A percentile compares a stretch with the other conserved stretches of the same genome.
phyloP scores from a whole-genome alignment of 2,113 vertebrate species.

The Mus pahari region DNA sequence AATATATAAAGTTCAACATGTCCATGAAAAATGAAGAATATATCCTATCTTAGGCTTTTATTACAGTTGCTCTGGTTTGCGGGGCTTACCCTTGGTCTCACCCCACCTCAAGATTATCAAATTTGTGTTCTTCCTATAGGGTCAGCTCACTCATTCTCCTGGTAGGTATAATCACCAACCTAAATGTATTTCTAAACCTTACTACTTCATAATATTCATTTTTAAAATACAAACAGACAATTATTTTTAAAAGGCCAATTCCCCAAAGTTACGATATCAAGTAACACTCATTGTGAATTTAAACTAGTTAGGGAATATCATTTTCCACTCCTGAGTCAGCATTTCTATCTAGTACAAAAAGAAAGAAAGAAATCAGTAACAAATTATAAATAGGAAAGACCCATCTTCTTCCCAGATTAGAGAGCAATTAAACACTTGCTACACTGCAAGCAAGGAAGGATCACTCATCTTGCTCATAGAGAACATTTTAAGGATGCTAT shows the following conservation, averaged over 20 bases:
- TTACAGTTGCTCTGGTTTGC: background rate
- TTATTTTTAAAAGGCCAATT: slow-evolving; percentile 6
- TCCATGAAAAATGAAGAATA: background rate
- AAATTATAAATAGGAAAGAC: background rate
- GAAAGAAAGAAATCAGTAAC: slow-evolving; percentile 25
- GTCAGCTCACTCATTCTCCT: slow-evolving; percentile 13
- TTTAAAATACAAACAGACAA: background rate
- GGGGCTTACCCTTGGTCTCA: background rate
- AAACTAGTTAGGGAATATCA: background rate
- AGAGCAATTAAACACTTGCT: slow-evolving; percentile 9
- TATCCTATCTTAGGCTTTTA: background rate
- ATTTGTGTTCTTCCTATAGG: background rate
- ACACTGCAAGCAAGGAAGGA: background rate
- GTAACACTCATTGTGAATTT: slow-evolving; percentile 10
- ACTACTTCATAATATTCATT: background rate
- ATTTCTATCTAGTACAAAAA: background rate
- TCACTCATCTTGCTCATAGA: background rate
- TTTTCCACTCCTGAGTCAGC: background rate
- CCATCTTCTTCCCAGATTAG: background rate
- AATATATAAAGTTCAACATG: background rate
- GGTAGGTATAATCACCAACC: background rate
- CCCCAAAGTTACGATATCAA: background rate
- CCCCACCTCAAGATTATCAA: background rate
- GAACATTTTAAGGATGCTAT: slow-evolving; percentile 4
- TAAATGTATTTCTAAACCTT: slow-evolving; percentile 20